These are phyloP conservation scores for Hylaeus anthracinus DNA, from an alignment of 1,140 invertebrate species.

Conservation along the genomic window DNA sequence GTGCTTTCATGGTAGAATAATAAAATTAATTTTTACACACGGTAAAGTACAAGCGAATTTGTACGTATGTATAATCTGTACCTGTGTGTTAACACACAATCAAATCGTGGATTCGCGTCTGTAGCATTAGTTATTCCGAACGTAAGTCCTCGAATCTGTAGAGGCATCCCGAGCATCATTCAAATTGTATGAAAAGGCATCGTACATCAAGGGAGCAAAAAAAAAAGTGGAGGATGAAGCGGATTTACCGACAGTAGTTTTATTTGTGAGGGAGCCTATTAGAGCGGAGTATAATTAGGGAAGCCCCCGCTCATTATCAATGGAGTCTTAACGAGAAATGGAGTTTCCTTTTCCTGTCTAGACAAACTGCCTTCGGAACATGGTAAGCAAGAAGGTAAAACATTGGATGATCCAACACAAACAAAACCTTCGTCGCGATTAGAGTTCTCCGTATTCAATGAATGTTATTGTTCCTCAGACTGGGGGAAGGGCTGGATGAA, in stretches of 20 bases:
- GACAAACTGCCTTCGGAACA: slow-evolving; percentile 44
- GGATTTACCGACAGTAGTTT: slow-evolving; percentile 34
- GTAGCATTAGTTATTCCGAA: neutral
- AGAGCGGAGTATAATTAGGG: slow-evolving; percentile 52
- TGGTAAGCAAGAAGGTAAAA: slow-evolving; percentile 22
- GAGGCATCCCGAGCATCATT: slow-evolving; percentile 9
- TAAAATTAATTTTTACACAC: no score
- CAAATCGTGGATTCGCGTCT: neutral
- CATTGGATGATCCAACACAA: slow-evolving; percentile 30
- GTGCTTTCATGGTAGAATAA: no score
- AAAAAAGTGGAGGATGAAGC: neutral
- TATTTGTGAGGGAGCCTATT: slow-evolving; percentile 32
- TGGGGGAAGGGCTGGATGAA: no score
- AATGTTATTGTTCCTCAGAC: neutral
- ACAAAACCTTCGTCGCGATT: slow-evolving; percentile 6
- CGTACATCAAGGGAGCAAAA: slow-evolving; percentile 18
- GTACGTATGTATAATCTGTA: no score
- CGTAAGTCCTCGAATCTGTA: neutral
- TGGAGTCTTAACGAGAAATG: slow-evolving; percentile 50
- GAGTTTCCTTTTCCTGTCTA: slow-evolving; percentile 58
- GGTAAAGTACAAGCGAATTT: no score
- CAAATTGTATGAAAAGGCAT: slow-evolving; percentile 26
- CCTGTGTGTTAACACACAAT: no score
- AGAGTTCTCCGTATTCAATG: neutral
- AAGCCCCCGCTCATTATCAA: slow-evolving; percentile 55